A percentile compares a stretch with the other conserved stretches of the same genome.
phyloP scores from a whole-genome alignment of 2,113 vertebrate genomes.

The Vidua macroura region DNA sequence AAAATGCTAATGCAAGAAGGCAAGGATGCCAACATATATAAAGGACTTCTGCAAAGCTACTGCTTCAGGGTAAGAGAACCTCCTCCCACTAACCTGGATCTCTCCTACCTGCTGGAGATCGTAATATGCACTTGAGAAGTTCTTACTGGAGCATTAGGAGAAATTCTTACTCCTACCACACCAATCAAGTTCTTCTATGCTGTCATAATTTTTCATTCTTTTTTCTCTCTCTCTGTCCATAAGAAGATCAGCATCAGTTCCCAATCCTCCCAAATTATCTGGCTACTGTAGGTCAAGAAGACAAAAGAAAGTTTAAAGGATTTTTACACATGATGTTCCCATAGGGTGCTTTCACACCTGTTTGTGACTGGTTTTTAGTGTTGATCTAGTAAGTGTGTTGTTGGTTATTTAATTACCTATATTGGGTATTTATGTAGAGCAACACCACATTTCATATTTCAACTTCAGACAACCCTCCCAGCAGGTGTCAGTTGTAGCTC shows the following conservation, averaged over 20 bases:
- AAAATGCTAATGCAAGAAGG: neutral
- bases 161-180: neutral
- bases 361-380: neutral
- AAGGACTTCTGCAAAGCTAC: neutral
- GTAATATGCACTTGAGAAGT: neutral
- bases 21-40: neutral
- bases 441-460: neutral
- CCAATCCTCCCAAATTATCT: neutral
- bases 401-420: neutral
- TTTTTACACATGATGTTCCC: neutral
- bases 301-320: neutral
- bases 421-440: neutral
- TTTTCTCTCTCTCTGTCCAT: neutral
- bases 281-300: neutral
- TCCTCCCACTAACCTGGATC: neutral
- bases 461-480: neutral
- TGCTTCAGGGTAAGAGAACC: neutral
- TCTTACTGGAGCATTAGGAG: neutral
- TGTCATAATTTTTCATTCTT: neutral
- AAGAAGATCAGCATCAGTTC: neutral
- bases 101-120: neutral
- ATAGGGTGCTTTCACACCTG: neutral
- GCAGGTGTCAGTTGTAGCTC: neutral
- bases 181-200: neutral
- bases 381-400: neutral